Base-by-base conservation (phyloP, 1,140 invertebrate species). In the Steinernema khuongi region DNA sequence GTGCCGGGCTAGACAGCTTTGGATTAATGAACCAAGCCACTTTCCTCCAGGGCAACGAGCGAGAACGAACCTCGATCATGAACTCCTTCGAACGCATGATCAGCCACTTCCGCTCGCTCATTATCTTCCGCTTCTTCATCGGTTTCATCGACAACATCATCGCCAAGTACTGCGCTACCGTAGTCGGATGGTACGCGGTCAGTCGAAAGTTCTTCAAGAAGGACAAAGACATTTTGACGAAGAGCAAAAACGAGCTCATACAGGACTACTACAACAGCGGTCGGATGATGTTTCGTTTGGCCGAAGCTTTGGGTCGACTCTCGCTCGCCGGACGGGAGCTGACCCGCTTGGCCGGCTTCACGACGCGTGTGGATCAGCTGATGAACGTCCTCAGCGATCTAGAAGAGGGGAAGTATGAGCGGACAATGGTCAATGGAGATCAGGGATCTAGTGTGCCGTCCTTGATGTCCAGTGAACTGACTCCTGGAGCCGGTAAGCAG, bases 101-200 rank as follows among this genome's bases (percentile, higher is more conserved):
- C 79, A 89, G 87, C 28, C 95, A 97, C 88, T 86, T 97, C 71
- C 89, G 92, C 72, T 92, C 91, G 82, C 94, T 95, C 86, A 90
- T 96, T 31, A 90, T 92, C 81, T 98, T 98, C 87, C 90, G 91
- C 77, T 92, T 96, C 50, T 89, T 90, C 14, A 94, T 98, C 91
- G 95, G 95, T 67, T 90, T 96, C 79, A 86, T 97, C 29, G 96
- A 99, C 86, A 98, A 97, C 86, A 92, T 98, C 71, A 89, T 98
- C 74, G 95, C 93, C 26, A 97, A 97, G 89, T 98, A 98, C 88
- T 88, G 94, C 74, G 95, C 94, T 0, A 95, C 93, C 18, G 91
- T 94, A 66, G 91, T 97, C 74, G 96, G 96, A 67, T 99, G 97
- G 87, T 91, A 92, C 82, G 92, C 94, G 0, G 94, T 99, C 0